Conservation (phyloP, 2,797 vertebrate genomes). For the Ctenosaura bakeri region DNA sequence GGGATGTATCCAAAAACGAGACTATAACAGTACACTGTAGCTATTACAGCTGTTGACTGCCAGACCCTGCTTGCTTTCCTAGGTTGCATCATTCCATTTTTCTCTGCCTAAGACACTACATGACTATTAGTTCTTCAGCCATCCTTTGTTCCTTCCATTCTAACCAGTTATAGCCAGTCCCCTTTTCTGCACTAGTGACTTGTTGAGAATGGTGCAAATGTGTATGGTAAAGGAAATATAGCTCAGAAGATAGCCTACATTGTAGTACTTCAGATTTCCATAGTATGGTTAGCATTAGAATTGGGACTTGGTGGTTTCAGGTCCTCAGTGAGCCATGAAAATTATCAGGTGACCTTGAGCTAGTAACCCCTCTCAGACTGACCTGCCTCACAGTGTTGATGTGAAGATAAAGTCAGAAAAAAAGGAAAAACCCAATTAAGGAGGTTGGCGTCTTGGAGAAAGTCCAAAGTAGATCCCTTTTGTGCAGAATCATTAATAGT, state of each 20-base stretch:
- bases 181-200: no score
- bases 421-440: no score
- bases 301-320: background rate
- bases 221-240: background rate
- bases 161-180: background rate
- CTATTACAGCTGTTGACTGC: background rate
- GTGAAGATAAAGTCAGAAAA: no score
- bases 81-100: background rate
- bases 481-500: no score
- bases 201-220: no score
- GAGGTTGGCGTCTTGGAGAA: no score
- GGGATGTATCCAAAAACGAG: background rate
- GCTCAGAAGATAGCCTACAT: background rate
- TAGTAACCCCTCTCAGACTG: no score
- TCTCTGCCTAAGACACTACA: background rate
- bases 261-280: background rate
- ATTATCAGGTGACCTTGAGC: no score
- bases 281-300: background rate
- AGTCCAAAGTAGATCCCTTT: no score
- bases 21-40: background rate
- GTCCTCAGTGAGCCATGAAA: background rate
- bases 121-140: background rate
- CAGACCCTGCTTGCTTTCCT: background rate
- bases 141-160: background rate
- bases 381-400: no score